Base-by-base conservation (phyloP, 2,888 invertebrate genomes). In the Chironomus tentans region DNA sequence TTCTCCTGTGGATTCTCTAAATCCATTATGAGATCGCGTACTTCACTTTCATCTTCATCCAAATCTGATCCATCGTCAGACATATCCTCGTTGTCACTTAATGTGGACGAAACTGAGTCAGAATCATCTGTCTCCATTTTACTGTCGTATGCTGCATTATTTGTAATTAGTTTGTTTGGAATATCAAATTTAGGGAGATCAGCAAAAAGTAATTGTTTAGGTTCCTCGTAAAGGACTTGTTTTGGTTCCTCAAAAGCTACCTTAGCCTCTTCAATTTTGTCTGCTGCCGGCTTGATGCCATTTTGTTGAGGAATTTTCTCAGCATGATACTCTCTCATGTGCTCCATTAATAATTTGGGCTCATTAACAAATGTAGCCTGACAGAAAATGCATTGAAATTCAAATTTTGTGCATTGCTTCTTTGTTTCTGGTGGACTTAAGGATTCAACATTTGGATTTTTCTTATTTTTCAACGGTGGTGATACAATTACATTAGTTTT, bases 241-340 rank as follows among this genome's bases (percentile, higher is more conserved):
- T 65, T 21, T 24, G 10, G 22, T 22, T 65, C 56, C 18, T 65
- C 24, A 38, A 38, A 7, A 10, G 38, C 10, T 24, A 7, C 22
- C 22, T 65, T 65, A 24, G 24, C 21, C 22, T 65, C 65, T 18
- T 68, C 46, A 28, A 4, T 68, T 46, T 68, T 68, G 1, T 38
- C 28, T 38, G 13, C 28, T 38, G 13, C 10, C n/a, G 38, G 4
- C 3, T n/a, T n/a, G 1, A 10, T 24, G 2, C 13, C 38, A 38
- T 46, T 68, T 13, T 38, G 38, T 18, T 46, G 68, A 12, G 68
- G 28, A 28, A 38, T 38, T 68, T 38, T 72, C 38, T 81, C 81
- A 1, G 82, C 79, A 80, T 84, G 84, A 72, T 80, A 80, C 21
- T 78, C 80, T 77, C 81, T 82, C 81, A 84, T 82, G 77, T 84